phyloP scores from a whole-genome alignment of 2,888 invertebrate species.

The Acronicta aceris region DNA sequence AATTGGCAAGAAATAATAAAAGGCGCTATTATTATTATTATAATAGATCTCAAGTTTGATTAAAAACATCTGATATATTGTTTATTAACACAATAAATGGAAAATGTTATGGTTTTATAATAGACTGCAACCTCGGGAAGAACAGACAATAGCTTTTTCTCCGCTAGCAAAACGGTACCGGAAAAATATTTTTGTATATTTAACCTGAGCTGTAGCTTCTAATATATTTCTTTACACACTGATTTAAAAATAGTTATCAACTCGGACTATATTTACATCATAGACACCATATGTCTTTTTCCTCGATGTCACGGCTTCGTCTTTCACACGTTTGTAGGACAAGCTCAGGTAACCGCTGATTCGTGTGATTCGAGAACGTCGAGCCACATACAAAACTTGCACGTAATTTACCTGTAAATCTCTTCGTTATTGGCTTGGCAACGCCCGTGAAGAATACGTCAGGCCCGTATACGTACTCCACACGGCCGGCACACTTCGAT shows the following conservation, averaged over 20 bases:
- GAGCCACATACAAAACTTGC: slow-evolving; percentile 40
- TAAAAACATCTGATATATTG: too few species aligned
- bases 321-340: slow-evolving; percentile 69
- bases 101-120: too few species aligned
- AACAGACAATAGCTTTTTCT: neutral
- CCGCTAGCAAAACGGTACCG: slow-evolving; percentile 22
- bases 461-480: slow-evolving; percentile 70
- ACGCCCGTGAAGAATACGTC: slow-evolving; percentile 73
- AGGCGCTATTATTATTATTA: too few species aligned
- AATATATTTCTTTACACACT: slow-evolving; percentile 68
- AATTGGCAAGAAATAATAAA: too few species aligned
- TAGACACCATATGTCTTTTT: slow-evolving; percentile 64
- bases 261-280: slow-evolving; percentile 71
- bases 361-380: slow-evolving; percentile 38
- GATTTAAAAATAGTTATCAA: slow-evolving; percentile 80
- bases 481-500: slow-evolving; percentile 73
- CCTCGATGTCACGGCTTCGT: slow-evolving; percentile 76
- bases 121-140: too few species aligned
- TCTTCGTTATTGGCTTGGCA: slow-evolving; percentile 75
- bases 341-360: slow-evolving; percentile 71
- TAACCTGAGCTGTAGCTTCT: slow-evolving; percentile 62
- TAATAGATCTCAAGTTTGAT: too few species aligned
- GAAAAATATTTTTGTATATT: slow-evolving; percentile 50
- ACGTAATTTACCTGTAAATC: slow-evolving; percentile 69
- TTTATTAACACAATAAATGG: too few species aligned